Conservation (phyloP, 2,888 invertebrate genomes). For the Pseudococcus jackbeardsleyi region DNA sequence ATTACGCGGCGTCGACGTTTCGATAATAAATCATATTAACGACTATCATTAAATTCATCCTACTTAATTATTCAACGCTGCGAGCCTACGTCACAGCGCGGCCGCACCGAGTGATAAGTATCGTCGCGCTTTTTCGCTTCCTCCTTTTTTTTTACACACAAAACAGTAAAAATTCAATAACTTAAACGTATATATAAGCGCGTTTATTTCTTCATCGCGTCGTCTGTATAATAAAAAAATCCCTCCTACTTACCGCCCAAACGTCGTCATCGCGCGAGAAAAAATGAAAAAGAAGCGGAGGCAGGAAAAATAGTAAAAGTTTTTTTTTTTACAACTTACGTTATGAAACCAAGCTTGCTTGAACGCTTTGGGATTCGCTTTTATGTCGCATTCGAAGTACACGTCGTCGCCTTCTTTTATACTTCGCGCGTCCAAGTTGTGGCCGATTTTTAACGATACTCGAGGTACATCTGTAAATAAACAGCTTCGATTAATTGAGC, state of each 20-base stretch:
- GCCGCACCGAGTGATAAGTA: background rate
- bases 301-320: background rate
- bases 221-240: constrained; percentile 4
- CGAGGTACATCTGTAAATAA: constrained; percentile 85
- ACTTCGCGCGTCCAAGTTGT: constrained; percentile 86
- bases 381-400: constrained; percentile 92
- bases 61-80: constrained; percentile 38
- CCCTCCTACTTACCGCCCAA: background rate
- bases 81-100: background rate
- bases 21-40: constrained; percentile 47
- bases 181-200: constrained; percentile 13
- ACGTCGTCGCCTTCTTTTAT: constrained; percentile 94
- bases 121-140: background rate
- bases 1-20: background rate
- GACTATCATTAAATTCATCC: constrained; percentile 39
- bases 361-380: constrained; percentile 87
- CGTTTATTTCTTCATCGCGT: constrained; percentile 18
- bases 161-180: constrained; percentile 38
- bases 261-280: background rate
- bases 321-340: constrained; percentile 75
- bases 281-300: background rate
- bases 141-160: too few relatives aligned
- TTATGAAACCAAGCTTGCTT: constrained; percentile 90
- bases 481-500: constrained; percentile 68
- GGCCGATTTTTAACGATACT: constrained; percentile 84